phyloP scores from a whole-genome alignment of 2,113 vertebrate species.

The Phylloscopus trochiloides region DNA sequence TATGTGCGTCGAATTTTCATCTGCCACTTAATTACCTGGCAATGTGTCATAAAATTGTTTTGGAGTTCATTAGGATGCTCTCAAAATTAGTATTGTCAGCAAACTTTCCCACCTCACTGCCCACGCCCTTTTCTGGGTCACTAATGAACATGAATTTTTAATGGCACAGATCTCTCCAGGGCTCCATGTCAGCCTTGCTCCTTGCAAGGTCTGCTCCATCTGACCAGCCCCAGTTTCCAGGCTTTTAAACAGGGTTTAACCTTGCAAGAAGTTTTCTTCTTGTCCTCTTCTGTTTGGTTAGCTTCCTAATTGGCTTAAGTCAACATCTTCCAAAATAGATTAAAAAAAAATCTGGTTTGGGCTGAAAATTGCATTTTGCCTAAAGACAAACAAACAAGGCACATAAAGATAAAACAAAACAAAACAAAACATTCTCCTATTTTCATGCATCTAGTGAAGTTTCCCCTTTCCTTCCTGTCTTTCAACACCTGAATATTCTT shows the following conservation, averaged over 20 bases:
- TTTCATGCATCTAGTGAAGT: neutral
- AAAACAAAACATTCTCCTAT: neutral
- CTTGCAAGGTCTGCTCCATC: neutral
- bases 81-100: slow-evolving; percentile 8
- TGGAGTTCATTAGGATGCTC: neutral
- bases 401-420: neutral
- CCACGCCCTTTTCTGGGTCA: neutral
- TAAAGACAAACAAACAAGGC: neutral
- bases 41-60: slow-evolving; percentile 5
- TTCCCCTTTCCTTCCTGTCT: neutral
- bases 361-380: neutral
- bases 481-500: slow-evolving; percentile 8
- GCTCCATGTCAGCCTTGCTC: neutral
- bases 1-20: neutral
- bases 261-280: neutral
- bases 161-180: neutral
- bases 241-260: neutral
- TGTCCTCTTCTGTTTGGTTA: neutral
- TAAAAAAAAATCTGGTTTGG: neutral
- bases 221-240: neutral
- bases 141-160: neutral
- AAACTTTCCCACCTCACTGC: slow-evolving; percentile 15
- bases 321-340: neutral
- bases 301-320: neutral
- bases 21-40: slow-evolving; percentile 9